Conservation (phyloP, 2,888 invertebrate genomes). For the Helicoverpa assulta region DNA sequence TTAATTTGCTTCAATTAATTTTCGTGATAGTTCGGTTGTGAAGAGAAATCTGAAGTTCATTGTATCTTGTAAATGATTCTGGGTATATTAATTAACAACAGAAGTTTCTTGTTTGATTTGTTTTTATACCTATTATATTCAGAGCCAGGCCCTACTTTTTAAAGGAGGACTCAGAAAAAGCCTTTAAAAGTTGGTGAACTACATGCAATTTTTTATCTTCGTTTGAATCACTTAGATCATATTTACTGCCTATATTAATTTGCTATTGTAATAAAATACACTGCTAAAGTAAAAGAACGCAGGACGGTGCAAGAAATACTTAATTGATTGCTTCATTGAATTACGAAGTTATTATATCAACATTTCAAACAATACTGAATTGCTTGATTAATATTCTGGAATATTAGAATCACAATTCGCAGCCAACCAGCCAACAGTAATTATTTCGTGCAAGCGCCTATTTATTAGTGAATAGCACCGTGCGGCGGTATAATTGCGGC, state of each 20-base stretch:
- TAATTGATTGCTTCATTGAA: slow-evolving; percentile 3
- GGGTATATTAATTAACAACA: background rate
- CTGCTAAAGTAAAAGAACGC: too few species aligned
- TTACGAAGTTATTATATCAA: slow-evolving; percentile 10
- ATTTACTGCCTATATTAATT: too few species aligned
- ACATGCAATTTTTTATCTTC: too few species aligned
- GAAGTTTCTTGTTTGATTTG: background rate
- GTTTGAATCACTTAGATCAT: too few species aligned
- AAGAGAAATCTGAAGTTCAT: slow-evolving; percentile 9
- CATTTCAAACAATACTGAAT: slow-evolving; percentile 25
- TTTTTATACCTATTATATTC: too few species aligned
- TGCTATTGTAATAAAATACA: too few species aligned
- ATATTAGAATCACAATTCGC: slow-evolving; percentile 32
- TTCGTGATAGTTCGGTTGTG: slow-evolving; percentile 12
- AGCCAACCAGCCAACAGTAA: slow-evolving; percentile 35
- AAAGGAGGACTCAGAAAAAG: too few species aligned
- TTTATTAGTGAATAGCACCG: slow-evolving; percentile 48
- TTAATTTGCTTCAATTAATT: slow-evolving; percentile 44
- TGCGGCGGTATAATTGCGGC: slow-evolving; percentile 47
- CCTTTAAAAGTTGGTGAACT: too few species aligned
- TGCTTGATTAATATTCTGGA: slow-evolving; percentile 36
- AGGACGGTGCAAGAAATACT: background rate
- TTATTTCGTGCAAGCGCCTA: slow-evolving; percentile 50
- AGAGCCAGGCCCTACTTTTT: too few species aligned
- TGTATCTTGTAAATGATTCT: background rate